Percentiles rank a stretch among this genome's conserved stretches.
These are phyloP conservation scores for Pachycephus smyrnensis DNA, from an alignment of 2,888 invertebrate genomes.

Conservation along the genomic window DNA sequence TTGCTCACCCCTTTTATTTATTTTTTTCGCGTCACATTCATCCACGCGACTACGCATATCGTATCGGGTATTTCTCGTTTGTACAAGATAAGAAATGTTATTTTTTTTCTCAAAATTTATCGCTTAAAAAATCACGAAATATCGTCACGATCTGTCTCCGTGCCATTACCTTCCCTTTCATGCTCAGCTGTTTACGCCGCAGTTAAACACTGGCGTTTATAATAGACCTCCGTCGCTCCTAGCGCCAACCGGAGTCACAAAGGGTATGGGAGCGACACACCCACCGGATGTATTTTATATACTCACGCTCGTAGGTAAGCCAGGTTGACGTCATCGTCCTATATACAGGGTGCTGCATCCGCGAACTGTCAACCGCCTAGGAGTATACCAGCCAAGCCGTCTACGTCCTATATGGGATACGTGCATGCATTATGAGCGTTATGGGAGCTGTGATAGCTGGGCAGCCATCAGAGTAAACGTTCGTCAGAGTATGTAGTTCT, in stretches of 20 bases:
- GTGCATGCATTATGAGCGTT: background rate
- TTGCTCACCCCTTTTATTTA: too few species aligned
- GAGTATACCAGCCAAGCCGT: background rate
- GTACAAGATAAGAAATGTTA: too few species aligned
- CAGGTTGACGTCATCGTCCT: constrained; percentile 54
- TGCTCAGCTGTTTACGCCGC: constrained; percentile 37
- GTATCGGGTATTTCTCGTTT: too few species aligned
- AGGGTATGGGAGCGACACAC: constrained; percentile 64
- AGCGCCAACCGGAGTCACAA: constrained; percentile 55
- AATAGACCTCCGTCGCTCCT: constrained; percentile 53
- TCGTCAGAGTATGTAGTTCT: background rate
- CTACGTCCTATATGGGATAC: background rate
- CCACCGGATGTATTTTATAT: constrained; percentile 64
- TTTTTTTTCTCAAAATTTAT: background rate
- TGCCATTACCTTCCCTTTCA: constrained; percentile 46
- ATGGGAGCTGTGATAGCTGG: background rate
- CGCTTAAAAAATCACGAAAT: constrained; percentile 26
- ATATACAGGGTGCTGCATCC: constrained; percentile 53
- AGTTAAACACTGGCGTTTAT: constrained; percentile 52
- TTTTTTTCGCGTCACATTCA: too few species aligned
- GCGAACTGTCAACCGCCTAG: constrained; percentile 38
- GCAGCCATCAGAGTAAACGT: background rate
- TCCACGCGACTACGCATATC: too few species aligned
- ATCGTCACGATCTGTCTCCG: constrained; percentile 20
- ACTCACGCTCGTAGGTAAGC: constrained; percentile 48